Evolutionary conservation across 2,797 vertebrate genomes (phyloP), one percentile per base, ranked within the genome.

Genomic region (Thunnus albacares): DNA sequence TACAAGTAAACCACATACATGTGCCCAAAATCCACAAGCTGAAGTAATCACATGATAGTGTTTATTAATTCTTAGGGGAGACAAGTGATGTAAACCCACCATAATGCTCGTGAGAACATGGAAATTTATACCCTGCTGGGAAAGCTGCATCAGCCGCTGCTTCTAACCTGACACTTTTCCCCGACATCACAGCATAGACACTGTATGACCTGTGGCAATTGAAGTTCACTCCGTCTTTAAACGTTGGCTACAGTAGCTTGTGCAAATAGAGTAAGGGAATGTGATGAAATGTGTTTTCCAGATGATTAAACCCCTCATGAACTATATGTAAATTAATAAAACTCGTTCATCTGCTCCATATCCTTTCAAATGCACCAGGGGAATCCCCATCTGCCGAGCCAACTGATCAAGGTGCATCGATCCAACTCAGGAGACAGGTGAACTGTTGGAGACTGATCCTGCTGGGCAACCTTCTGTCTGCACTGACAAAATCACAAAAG

Each of bases 301-400:
- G 49, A 63, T 61, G 55, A 80, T 86, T 81, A 82, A 75, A 51
- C 41, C 76, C 60, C n/a, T 82, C 65, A 77, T 76, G 35, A 78
- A 71, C 20, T 77, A 67, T 77, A 73, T 51, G 58, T 77, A 30
- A 86, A 84, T 73, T 47, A 74, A 82, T 80, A 85, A 82, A 82
- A 70, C 24, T 14, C 62, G 76, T 41, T 83, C 75, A 66, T 80
- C 85, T 77, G 65, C 75, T 74, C 33, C 53, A 15, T 71, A 77
- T 79, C 67, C 43, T 78, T 60, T 80, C 57, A 66, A 33, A 82
- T 71, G 57, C 81, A 82, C 82, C 81, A 49, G 68, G 87, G 85
- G 87, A 91, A 90, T 80, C 84, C 86, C 87, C 89, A 91, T 91
- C 88, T 92, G 91, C 80, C 33, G 11, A 71, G 78, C 51, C 65